Evolutionary conservation across 2,113 vertebrate genomes (phyloP), one percentile per base, ranked within the genome.

Genomic region (Macaca nemestrina): DNA sequence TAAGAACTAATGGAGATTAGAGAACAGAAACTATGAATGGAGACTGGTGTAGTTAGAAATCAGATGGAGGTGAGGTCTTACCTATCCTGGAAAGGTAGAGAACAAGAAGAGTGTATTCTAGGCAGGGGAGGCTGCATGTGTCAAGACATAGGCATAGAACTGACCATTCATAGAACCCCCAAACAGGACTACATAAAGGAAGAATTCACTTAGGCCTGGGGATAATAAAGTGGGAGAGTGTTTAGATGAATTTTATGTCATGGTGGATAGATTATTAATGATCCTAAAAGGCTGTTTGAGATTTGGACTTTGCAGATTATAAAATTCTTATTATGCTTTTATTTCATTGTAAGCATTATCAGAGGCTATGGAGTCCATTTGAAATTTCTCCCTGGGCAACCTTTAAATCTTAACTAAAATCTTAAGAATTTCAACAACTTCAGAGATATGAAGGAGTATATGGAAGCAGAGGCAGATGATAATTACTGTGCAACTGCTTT

Each of bases 261-360:
- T n/a, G 3, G 40, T 30, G 38, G 32, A 72, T 38, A 57, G 43
- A 61, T 20, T 84, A 52, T 67, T 64, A 83, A 72, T 40, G 18
- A 17, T 50, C 73, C 30, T n/a, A 7, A 97, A 45, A 59, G 23
- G 50, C 23, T 84, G 20, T 76, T 90, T 93, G 45, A 64, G 85
- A 82, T 35, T 72, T 92, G 59, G 45, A 93, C 17, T 61, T 93
- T 57, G 57, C 25, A 32, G 43, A 25, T 78, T 27, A 35, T 82
- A 40, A 92, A 86, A 35, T 92, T 80, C 64, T 89, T 59, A 40
- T 78, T 87, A n/a, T 67, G 25, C 38, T 38, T 59, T 50, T 38
- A 43, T 89, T 95, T 89, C 40, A 25, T 94, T 85, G 14, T 48
- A 86, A 81, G 73, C n/a, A 72, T 61, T 48, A 82, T 64, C 91